A percentile compares a stretch with the other conserved stretches of the same genome.
phyloP scores from a whole-genome alignment of 2,888 invertebrate species.

The Ellobium chinense region DNA sequence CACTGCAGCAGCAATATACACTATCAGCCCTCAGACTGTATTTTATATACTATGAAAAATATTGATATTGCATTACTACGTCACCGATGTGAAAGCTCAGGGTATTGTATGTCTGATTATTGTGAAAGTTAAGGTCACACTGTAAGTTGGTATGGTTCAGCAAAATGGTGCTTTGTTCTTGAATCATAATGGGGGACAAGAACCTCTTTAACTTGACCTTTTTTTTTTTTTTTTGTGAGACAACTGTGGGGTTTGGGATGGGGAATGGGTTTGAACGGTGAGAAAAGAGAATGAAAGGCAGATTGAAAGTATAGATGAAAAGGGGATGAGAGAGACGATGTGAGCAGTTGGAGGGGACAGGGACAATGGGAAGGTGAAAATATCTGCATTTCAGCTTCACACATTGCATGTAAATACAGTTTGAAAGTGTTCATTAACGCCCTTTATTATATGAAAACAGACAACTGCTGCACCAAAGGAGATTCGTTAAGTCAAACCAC shows the following conservation, averaged over 20 bases:
- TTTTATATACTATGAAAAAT: background rate
- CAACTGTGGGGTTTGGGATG: background rate
- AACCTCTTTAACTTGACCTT: background rate
- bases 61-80: background rate
- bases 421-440: no score
- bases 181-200: background rate
- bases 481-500: no score
- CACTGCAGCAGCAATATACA: constrained; percentile 11
- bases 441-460: no score
- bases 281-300: no score
- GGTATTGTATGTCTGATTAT: background rate
- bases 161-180: background rate
- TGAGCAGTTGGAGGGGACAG: no score
- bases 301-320: no score
- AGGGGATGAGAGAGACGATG: no score
- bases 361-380: no score
- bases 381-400: no score
- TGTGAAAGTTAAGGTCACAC: background rate
- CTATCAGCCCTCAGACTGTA: background rate
- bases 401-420: no score
- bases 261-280: no score
- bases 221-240: background rate
- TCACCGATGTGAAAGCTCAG: constrained; percentile 13
- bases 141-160: background rate
- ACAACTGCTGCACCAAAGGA: no score